These are phyloP conservation scores for Uromys caudimaculatus DNA, from an alignment of 2,797 vertebrate species.

Conservation along the genomic window DNA sequence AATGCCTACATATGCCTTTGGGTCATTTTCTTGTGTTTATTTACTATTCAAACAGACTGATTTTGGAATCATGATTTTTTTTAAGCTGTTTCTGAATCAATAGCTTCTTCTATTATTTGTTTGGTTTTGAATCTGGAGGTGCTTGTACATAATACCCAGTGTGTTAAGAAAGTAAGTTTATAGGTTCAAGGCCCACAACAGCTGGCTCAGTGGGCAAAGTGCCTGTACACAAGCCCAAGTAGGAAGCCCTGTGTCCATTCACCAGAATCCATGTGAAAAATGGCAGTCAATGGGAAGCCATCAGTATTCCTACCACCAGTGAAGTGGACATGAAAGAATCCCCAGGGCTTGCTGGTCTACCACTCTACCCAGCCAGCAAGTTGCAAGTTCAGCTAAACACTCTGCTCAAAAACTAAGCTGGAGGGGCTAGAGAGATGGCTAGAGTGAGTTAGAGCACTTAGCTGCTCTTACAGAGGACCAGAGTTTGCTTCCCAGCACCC, in stretches of 20 bases:
- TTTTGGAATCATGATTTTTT: background rate
- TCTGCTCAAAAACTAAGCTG: background rate
- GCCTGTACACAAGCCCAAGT: background rate
- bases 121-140: background rate
- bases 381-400: background rate
- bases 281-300: background rate
- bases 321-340: background rate
- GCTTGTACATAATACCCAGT: background rate
- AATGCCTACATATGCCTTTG: constrained; percentile 46
- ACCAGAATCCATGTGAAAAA: background rate
- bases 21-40: constrained; percentile 29
- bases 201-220: background rate
- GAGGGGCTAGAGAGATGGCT: too few species aligned
- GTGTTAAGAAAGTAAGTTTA: background rate
- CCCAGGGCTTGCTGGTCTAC: background rate
- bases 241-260: background rate
- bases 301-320: background rate
- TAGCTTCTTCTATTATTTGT: background rate
- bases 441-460: background rate
- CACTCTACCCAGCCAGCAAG: background rate
- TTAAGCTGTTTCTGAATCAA: background rate
- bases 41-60: constrained; percentile 15
- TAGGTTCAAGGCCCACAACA: background rate
- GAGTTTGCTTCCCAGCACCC: background rate
- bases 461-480: background rate